phyloP scores from a whole-genome alignment of 1,140 invertebrate species.

The Wiebesia pumilae region DNA sequence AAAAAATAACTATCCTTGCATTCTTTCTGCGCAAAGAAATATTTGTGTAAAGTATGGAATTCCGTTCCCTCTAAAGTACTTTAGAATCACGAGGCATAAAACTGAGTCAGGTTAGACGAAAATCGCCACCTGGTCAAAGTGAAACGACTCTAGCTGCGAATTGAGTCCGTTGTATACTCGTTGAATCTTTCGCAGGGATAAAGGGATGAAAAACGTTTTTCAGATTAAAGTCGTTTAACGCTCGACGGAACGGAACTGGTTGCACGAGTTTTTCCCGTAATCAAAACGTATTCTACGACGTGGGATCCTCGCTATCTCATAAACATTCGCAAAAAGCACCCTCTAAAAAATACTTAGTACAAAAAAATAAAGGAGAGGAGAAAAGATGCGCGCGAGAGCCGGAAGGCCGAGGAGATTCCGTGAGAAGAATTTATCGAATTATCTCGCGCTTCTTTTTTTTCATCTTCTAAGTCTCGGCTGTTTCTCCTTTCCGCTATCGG shows the following conservation, averaged over 20 bases:
- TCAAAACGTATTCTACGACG: not conserved
- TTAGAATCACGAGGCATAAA: not conserved
- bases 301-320: not conserved
- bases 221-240: constrained; percentile 4
- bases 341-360: not conserved
- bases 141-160: not conserved
- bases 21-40: not conserved
- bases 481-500: not conserved
- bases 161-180: too few species aligned
- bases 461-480: not conserved
- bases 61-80: not conserved
- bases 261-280: not conserved
- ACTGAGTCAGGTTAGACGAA: not conserved
- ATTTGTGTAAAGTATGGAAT: not conserved
- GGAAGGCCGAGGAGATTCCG: not conserved
- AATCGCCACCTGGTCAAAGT: not conserved
- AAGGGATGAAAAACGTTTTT: not conserved
- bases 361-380: not conserved
- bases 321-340: not conserved
- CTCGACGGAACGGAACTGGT: not conserved
- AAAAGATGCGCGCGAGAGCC: not conserved
- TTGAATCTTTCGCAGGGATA: not conserved
- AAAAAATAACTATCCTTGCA: too few species aligned
- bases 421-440: constrained; percentile 11
- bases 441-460: not conserved